Base-by-base conservation (phyloP, 2,888 invertebrate species). In the Platerodrilus igneus region DNA sequence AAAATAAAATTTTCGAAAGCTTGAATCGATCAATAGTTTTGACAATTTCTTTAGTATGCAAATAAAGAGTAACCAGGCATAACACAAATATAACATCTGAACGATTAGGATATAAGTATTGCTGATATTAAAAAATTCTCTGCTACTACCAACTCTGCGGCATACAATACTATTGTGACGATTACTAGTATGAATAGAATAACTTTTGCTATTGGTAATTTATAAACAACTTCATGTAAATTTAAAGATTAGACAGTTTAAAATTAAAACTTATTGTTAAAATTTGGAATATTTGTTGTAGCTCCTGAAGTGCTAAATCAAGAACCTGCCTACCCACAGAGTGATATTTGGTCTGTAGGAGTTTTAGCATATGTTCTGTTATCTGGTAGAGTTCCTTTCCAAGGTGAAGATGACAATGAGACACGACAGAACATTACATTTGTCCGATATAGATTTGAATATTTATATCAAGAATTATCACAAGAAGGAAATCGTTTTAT, bases 341-440 rank as follows among this genome's bases (percentile, higher is more conserved):
- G 90, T 2, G 99, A 99, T 69, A 83, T 97, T 57, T 99, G 97
- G 99, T 86, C 90, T 11, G 78, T 97, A 32, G 97, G 95, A 34
- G 90, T 90, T 7, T 72, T 97, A 4, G 76, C 90, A 1, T 99
- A 97, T 71, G 76, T 95, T 25, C 76, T 99, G 72, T 70, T 99
- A 50, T 94, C 94, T 3, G 97, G 96, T 9, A 82, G 80, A 41
- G 86, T 94, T 35, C 94, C 97, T 28, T 99, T 93, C 81, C 75
- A 77, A 42, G 95, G 93, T 2, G 73, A 72, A 2, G 83, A 84
- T 53, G 83, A 85, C 41, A 76, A 81, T 11, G 94, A 95, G 67
- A 92, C 90, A 3, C 79, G 85, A 52, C 88, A 90, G 66, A 95
- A 96, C 69, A 90, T 95, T 57, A 80, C 85, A 51, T 92, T 83